Conservation (phyloP, 2,113 vertebrate genomes). For the Oncorhynchus mykiss region DNA sequence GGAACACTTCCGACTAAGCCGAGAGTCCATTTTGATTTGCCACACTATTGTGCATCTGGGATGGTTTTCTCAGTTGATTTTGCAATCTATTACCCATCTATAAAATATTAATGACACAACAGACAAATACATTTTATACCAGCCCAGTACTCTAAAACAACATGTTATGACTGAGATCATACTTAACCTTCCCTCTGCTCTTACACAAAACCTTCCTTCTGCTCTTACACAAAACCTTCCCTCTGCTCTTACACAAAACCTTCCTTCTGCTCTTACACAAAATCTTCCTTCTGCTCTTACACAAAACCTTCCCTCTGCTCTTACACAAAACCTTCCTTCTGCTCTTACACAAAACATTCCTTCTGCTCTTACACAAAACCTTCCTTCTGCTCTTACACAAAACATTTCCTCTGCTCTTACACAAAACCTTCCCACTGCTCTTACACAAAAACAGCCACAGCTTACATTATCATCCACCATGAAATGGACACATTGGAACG, state of each 20-base stretch:
- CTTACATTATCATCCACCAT: conserved; percentile 3
- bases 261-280: not conserved
- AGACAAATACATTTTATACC: not conserved
- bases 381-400: too few relatives aligned
- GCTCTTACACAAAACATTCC: not conserved
- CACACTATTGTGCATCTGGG: not conserved
- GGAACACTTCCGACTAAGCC: not conserved
- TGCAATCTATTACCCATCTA: not conserved
- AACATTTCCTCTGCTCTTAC: not conserved
- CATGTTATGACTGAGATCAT: not conserved
- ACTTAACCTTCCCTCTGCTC: not conserved
- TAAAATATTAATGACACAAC: not conserved
- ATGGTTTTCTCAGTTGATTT: not conserved
- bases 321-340: not conserved
- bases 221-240: not conserved
- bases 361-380: not conserved
- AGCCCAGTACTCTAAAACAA: not conserved
- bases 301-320: not conserved
- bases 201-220: too few relatives aligned
- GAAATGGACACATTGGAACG: conserved; percentile 9
- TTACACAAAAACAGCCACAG: conserved; percentile 1
- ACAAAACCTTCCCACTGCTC: not conserved
- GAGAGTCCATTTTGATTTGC: not conserved
- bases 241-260: not conserved
- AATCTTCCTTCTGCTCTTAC: not conserved